Conservation (phyloP, 2,113 vertebrate genomes). For the Merops nubicus region DNA sequence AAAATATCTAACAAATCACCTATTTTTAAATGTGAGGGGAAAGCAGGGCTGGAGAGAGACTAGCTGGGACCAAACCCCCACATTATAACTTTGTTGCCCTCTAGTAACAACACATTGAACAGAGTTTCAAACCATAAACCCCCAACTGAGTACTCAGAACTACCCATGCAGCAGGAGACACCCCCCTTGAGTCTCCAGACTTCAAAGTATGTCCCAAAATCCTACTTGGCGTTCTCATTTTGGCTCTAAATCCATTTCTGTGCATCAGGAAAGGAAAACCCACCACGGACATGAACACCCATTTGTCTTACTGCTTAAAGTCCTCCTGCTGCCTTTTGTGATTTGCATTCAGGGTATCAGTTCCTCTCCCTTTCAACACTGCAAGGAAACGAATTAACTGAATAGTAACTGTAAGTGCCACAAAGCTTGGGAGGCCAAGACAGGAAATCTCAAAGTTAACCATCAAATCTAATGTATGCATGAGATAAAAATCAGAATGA, state of each 20-base stretch:
- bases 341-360: constrained; percentile 64
- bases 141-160: background rate
- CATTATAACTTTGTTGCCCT: background rate
- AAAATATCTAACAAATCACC: background rate
- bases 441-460: constrained; percentile 48
- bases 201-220: background rate
- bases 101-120: background rate
- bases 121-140: background rate
- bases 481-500: background rate
- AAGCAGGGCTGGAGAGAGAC: background rate
- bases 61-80: background rate
- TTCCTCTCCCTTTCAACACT: constrained; percentile 18
- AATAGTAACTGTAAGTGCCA: constrained; percentile 36
- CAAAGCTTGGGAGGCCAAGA: background rate
- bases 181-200: rapidly evolving
- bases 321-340: background rate
- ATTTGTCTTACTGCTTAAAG: background rate
- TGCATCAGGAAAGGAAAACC: background rate
- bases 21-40: background rate
- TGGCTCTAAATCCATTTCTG: background rate
- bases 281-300: background rate
- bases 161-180: background rate
- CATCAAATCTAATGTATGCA: background rate
- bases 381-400: constrained; percentile 56
- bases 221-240: rapidly evolving